Conservation (phyloP, 2,797 vertebrate genomes). For the Ceyx erithaca region DNA sequence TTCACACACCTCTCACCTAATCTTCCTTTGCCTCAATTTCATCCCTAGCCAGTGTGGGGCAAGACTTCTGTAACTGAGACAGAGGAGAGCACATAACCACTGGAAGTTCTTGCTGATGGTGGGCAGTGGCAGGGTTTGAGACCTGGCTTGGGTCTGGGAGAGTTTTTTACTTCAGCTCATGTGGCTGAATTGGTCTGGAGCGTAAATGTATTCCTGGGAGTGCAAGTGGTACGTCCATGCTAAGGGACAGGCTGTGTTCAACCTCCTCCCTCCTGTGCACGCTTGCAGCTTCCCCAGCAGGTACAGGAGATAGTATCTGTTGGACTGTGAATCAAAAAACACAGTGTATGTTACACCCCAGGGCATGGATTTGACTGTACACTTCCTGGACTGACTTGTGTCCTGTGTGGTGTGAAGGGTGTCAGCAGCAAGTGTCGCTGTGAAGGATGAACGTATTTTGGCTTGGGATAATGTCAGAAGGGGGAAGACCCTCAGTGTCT, state of each 20-base stretch:
- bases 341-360: fast-evolving
- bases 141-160: neutral
- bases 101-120: neutral
- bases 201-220: neutral
- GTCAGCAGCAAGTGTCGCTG: neutral
- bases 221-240: too few relatives aligned
- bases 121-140: neutral
- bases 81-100: neutral
- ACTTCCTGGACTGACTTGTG: neutral
- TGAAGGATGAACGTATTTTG: neutral
- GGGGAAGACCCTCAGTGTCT: neutral
- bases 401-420: neutral
- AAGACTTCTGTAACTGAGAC: neutral
- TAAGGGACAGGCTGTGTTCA: neutral
- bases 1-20: constrained; percentile 17
- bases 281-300: neutral
- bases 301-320: neutral
- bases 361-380: neutral
- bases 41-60: neutral
- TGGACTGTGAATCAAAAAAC: neutral
- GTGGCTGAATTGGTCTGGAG: neutral
- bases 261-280: fast-evolving
- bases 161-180: neutral
- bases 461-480: neutral
- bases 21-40: neutral